These are phyloP conservation scores for Pseudachorutes palmiensis DNA, from an alignment of 1,140 invertebrate species.

Conservation along the genomic window DNA sequence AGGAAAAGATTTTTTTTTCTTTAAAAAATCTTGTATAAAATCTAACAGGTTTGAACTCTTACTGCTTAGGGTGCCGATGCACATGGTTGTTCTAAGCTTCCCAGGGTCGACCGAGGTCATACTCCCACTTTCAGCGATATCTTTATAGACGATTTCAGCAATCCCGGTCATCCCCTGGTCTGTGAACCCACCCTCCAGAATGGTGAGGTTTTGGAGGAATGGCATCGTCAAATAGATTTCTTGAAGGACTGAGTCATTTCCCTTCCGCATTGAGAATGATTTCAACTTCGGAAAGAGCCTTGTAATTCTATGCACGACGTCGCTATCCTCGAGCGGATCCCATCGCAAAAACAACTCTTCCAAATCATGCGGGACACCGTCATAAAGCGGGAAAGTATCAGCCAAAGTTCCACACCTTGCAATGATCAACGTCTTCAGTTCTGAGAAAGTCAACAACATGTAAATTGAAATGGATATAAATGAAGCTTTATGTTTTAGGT, in stretches of 20 bases:
- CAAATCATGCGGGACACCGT: neutral
- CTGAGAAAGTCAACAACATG: neutral
- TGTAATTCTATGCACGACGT: neutral
- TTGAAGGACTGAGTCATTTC: neutral
- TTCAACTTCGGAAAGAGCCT: neutral
- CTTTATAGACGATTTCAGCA: neutral
- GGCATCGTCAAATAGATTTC: constrained; percentile 5
- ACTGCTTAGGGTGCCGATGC: neutral
- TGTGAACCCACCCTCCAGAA: neutral
- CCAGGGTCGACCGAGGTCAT: neutral
- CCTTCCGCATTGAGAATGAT: neutral
- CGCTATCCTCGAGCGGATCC: neutral
- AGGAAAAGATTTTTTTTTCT: neutral
- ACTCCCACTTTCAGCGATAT: constrained; percentile 3
- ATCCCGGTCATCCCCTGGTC: neutral
- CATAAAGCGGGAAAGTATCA: neutral
- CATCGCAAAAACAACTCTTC: neutral
- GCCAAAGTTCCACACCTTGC: neutral
- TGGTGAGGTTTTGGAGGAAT: neutral
- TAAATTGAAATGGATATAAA: neutral
- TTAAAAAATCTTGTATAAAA: neutral
- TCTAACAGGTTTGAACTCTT: neutral
- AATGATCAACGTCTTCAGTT: neutral
- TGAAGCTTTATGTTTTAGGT: neutral
- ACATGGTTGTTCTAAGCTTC: neutral